Base-by-base conservation (phyloP, 1,140 invertebrate genomes). In the Mactra quadrangularis region DNA sequence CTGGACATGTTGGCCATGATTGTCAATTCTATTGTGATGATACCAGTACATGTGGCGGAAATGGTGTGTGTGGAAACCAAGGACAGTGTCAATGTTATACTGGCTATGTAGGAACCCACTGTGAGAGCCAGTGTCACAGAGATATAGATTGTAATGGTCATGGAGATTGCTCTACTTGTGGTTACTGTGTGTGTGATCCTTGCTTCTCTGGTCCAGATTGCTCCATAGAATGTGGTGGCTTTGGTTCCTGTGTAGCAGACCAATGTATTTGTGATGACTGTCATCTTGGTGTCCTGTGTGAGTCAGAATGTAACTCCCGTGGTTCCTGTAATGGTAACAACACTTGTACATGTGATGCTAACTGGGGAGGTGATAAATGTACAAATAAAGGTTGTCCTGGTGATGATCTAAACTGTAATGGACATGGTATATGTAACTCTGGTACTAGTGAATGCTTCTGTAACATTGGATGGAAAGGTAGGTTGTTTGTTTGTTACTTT, bases 401-500 rank as follows among this genome's bases (percentile, higher is more conserved):
- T n/a, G 29, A 41, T 0, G 55, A 83, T n/a, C n/a, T 72, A n/a
- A 85, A 87, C 47, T 90, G 89, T 59, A 86, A 85, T 74, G 88
- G 88, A 52, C 84, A 89, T 74, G 89, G 89, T 11, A 35, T 87
- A 0, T 90, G 89, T 84, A 87, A 87, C 55, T 87, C 89, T 19
- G 84, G 77, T 50, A 83, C 71, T 38, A 83, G 86, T 17, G 68
- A 62, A 22, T 90, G 89, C 75, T 89, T 85, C 86, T 90, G 89
- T 84, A 35, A 86, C 13, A 87, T 86, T 35, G 89, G 89, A 55
- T 90, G 89, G 89, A 83, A 68, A 86, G 89, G 89, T 90, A 75
- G 70, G 83, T 52, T 41, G 6, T 41, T 15, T 41, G 6, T 41
- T 41, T 41, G 38, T 7, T 41, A 41, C n/a, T n/a, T n/a, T n/a